phyloP scores from a whole-genome alignment of 2,888 invertebrate genomes.

The Slavum lentiscoides region DNA sequence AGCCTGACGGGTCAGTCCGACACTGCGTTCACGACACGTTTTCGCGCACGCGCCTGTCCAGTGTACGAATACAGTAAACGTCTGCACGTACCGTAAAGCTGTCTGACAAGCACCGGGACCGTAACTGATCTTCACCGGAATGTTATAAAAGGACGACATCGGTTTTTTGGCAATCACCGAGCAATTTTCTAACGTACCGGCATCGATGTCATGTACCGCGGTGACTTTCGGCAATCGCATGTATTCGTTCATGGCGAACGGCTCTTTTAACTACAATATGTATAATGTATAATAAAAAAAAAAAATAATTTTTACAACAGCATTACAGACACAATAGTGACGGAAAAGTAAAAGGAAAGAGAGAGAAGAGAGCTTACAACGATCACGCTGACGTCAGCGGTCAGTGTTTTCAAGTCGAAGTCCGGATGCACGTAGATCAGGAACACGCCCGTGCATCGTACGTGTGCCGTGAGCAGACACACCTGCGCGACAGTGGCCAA shows the following conservation, averaged over 20 bases:
- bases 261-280: background rate
- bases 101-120: background rate
- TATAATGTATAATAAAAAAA: too few relatives aligned
- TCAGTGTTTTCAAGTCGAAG: background rate
- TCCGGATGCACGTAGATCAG: conserved; percentile 5
- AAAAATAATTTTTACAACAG: too few relatives aligned
- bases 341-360: too few relatives aligned
- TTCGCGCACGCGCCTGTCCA: too few relatives aligned
- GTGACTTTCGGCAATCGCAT: background rate
- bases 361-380: too few relatives aligned
- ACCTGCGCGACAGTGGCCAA: too few relatives aligned
- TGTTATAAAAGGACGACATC: background rate
- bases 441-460: background rate
- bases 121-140: background rate
- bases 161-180: background rate
- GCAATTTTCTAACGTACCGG: background rate
- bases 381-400: conserved; percentile 18
- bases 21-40: too few relatives aligned
- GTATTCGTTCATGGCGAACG: background rate
- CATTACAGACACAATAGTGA: too few relatives aligned
- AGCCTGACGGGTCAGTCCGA: too few relatives aligned
- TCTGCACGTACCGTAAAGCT: background rate
- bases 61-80: too few relatives aligned
- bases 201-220: too few relatives aligned
- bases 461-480: background rate